Base-by-base conservation (phyloP, 2,888 invertebrate species). In the Xanthostigma xanthostigma region DNA sequence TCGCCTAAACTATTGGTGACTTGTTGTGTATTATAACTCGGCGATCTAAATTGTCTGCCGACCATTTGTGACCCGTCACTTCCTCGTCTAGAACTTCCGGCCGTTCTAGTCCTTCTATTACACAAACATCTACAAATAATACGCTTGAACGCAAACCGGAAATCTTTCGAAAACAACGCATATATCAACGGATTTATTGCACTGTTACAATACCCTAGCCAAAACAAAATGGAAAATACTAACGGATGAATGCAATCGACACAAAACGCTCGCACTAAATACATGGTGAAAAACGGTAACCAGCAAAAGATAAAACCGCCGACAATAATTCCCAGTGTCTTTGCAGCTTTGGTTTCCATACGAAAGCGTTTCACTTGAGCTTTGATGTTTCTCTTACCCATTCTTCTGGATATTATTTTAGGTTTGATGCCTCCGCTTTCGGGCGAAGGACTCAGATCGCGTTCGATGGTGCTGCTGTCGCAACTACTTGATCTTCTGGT, bases 131-230 rank as follows among this genome's bases (percentile, higher is more conserved):
- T 81, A 69, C 91, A 91, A 56, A 94, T 84, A 56, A 95, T 90
- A 56, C 85, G 81, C 67, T 91, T 91, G 71, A 95, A 95, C 27
- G 94, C 94, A 63, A 87, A 89, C 51, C 94, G 80, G 69, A 94
- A 95, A 70, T 95, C 94, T 66, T 90, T 89, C 45, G 92, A 92
- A 70, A 94, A 94, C 50, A 93, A 74, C 6, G 93, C 94, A 67
- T 95, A 95, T 54, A 95, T 92, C 63, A 91, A 81, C 0, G 95
- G 95, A 65, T 95, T 96, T 56, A 95, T 85, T 5, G 94, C 95
- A 1, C 92, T 92, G 68, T 96, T 96, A 70, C 93, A 92, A 70
- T 96, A 96, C 2, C 96, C 97, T 53, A 97, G 74, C 95, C 96
- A 97, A 70, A 96, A 95, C 14, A 94, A 78, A 34, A 95, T 78